Evolutionary conservation across 1,140 invertebrate genomes (phyloP), one percentile per base, ranked within the genome.

Genomic region (Drosophila grimshawi): DNA sequence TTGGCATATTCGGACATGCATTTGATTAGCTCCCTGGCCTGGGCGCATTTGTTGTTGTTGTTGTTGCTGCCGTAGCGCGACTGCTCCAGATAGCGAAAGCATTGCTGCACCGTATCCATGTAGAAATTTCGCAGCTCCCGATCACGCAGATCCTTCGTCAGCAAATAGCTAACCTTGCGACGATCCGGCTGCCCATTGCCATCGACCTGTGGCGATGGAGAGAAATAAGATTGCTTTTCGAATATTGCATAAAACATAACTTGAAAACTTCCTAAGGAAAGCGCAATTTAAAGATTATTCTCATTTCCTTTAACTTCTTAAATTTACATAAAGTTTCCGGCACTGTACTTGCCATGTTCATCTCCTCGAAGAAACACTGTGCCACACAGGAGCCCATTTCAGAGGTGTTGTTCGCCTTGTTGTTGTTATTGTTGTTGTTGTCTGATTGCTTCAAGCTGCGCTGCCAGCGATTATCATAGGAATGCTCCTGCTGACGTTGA

Each of bases 1-100:
- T 93, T 92, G 0, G 93, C 94, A 65, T 94, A 94, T 65, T 94
- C 93, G 1, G 94, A 93, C 68, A 94, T 89, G 72, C 94, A 94
- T 46, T 92, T 91, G 53, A 94, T 80, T 5, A 94, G 79, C 49
- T 93, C 93, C 59, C 92, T 93, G 0, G 94, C 93, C 68, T 93
- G 94, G 41, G 92, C 77, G 66, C 94, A 19, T 19, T 19, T 19
- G 19, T 19, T 19, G 19, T 19, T 19, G 19, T 19, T 19, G 19
- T 19, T 19, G 19, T 19, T 19, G 19, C 19, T 19, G 19, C 19
- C 19, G 19, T 19, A 19, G 19, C 19, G 19, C 71, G 92, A 92
- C 71, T 93, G 93, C 48, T 94, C 92, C 49, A 94, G 63, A 51
- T 94, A 94, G 65, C 93, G 93, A 61, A 94, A 94, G 72, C 94